Percentiles rank a stretch among this genome's conserved stretches.
phyloP scores from a whole-genome alignment of 2,888 invertebrate species.

The Conchocele bisecta region DNA sequence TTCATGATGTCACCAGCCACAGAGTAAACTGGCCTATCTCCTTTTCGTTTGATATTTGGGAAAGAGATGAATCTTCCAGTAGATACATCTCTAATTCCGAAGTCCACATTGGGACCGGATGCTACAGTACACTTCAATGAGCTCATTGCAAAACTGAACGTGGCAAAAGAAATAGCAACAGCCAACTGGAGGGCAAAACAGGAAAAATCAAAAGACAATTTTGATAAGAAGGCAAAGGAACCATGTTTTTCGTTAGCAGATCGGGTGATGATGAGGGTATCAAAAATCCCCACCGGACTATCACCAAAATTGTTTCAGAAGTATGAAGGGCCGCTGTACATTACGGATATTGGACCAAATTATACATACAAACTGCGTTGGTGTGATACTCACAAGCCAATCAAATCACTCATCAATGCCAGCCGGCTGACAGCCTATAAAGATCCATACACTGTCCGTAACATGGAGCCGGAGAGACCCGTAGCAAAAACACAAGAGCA shows the following conservation, averaged over 20 bases:
- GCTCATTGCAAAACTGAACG: constrained; percentile 3
- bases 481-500: too few species aligned
- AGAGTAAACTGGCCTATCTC: constrained; percentile 29
- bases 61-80: constrained; percentile 24
- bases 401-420: background rate
- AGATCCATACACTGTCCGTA: constrained; percentile 4
- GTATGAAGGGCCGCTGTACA: constrained; percentile 16
- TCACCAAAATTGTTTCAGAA: constrained; percentile 19
- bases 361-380: constrained; percentile 4
- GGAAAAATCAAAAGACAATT: constrained; percentile 21
- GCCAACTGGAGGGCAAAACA: constrained; percentile 18
- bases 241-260: constrained; percentile 17
- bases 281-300: constrained; percentile 11
- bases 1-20: constrained; percentile 2
- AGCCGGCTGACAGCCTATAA: background rate
- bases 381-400: background rate
- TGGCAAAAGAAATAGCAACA: constrained; percentile 7
- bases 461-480: too few species aligned
- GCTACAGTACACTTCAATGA: constrained; percentile 18
- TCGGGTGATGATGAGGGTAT: constrained; percentile 8
- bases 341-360: background rate
- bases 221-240: constrained; percentile 29
- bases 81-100: constrained; percentile 21
- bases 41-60: constrained; percentile 32
- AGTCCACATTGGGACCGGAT: background rate